Base-by-base conservation (phyloP, 2,113 vertebrate species). In the Trogon melanurus region DNA sequence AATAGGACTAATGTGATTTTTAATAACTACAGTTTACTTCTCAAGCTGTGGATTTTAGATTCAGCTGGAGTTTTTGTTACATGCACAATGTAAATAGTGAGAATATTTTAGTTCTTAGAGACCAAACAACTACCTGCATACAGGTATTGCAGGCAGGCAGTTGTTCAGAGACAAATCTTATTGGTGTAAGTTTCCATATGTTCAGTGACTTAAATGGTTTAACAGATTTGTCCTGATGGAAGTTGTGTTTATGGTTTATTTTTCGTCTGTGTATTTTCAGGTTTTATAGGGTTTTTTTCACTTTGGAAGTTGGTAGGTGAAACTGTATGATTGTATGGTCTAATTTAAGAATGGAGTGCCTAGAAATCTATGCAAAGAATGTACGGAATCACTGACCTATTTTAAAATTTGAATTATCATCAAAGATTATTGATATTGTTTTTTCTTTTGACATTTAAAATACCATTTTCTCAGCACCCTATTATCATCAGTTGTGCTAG, bases 401-500 rank as follows among this genome's bases (percentile, higher is more conserved):
- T 32, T 74, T 36, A 58, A 78, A 64, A 36, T 36, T 32, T 69
- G 61, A 71, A 48, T 76, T 92, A 45, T 53, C 93, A 44, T 73
- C 34, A 70, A 86, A 87, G 23, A 75, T 22, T 34, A 66, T 64
- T 10, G 38, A 74, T 79, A 14, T 25, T 88, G 44, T n/a, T 26
- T 41, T 82, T 76, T 17, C 27, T 91, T 74, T 84, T 74, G 61
- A 75, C 41, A 13, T 53, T 88, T 95, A 76, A 78, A 91, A 81
- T 80, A 93, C 41, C 85, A 61, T 94, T 94, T 92, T 91, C 32
- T 38, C 14, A 79, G 41, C 72, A 81, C 82, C 64, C 21, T 96
- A 56, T 90, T 90, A 85, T 93, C 78, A 95, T 79, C 83, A 95
- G 75, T 95, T 96, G 58, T 76, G 81, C 92, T 97, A 96, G 85